A percentile compares a stretch with the other conserved stretches of the same genome.
phyloP scores from a whole-genome alignment of 1,140 invertebrate species.

The Brachionus rotundiformis region DNA sequence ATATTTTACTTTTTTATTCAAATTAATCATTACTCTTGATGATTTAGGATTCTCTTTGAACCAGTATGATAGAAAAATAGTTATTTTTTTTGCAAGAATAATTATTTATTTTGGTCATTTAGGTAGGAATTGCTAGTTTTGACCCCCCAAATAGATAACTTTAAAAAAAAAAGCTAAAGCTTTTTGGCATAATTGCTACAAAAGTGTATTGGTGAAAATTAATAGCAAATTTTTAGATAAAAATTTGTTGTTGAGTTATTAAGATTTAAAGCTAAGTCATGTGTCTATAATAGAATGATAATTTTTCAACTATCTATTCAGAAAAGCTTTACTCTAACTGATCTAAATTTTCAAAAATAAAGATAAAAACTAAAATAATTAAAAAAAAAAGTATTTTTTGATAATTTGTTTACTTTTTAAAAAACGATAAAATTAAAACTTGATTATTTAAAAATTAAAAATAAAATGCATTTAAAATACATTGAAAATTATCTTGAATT shows the following conservation, averaged over 20 bases:
- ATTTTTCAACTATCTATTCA: background rate
- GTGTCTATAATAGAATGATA: slow-evolving; percentile 2
- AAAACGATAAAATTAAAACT: background rate
- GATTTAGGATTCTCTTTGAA: background rate
- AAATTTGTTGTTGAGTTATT: background rate
- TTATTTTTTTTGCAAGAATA: too few species aligned
- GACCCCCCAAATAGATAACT: background rate
- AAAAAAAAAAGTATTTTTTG: background rate
- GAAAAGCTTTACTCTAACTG: background rate
- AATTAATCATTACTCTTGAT: background rate
- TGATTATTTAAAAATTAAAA: background rate
- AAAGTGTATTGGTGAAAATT: too few species aligned
- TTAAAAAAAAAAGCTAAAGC: background rate
- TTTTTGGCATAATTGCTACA: too few species aligned
- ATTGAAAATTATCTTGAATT: too few species aligned
- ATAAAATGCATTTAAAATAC: too few species aligned
- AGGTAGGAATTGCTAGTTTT: background rate
- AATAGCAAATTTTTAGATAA: background rate
- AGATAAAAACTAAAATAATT: background rate
- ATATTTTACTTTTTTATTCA: background rate
- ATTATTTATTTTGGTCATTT: background rate
- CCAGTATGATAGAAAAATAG: background rate
- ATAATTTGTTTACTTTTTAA: background rate
- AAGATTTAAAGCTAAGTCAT: background rate
- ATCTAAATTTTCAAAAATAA: background rate